Evolutionary conservation across 2,113 vertebrate genomes (phyloP), one percentile per base, ranked within the genome.

Genomic region (Pyrgilauda ruficollis): DNA sequence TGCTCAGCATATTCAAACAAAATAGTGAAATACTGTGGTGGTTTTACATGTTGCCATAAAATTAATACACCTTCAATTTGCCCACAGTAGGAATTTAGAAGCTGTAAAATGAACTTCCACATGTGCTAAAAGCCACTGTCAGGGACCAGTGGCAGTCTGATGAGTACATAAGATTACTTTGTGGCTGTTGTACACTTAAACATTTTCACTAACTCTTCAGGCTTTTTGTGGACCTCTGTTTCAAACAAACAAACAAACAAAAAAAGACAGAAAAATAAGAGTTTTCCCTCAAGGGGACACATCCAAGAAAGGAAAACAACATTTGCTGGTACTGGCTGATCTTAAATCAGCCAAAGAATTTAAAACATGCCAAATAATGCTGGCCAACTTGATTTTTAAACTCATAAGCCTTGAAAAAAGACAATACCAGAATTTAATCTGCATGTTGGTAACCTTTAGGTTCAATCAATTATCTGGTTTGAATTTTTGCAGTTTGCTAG

Each of bases 321-420:
- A 47, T 78, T 96, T 89, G 68, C 64, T 89, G 79, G 56, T 39
- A 75, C 26, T 96, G 74, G 28, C 41, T 97, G 68, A 84, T 67
- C 82, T 85, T 69, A 69, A 95, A 50, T 46, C 61, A 56, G 66
- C n/a, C 83, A 90, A 95, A n/a, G 52, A 87, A 90, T 84, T 89
- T 81, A 44, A 91, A 93, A 75, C 83, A 76, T 77, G 85, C 70
- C 49, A 85, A 91, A 41, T 84, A 93, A 87, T 52, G 35, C 30
- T 28, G 59, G 55, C 47, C 28, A 87, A 52, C 50, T 75, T 75
- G 47, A 8, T 27, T 85, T 91, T 87, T 82, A 74, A 93, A 83
- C 37, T 70, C 68, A n/a, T 35, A 58, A 74, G 62, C 33, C 35
- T 77, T 86, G 66, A 80, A 94, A 93, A 79, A 90, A 76, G 28